Percentiles rank a stretch among this genome's conserved stretches.
These are phyloP conservation scores for Tryphoninae sp. DNA, from an alignment of 2,888 invertebrate genomes.

Conservation along the genomic window DNA sequence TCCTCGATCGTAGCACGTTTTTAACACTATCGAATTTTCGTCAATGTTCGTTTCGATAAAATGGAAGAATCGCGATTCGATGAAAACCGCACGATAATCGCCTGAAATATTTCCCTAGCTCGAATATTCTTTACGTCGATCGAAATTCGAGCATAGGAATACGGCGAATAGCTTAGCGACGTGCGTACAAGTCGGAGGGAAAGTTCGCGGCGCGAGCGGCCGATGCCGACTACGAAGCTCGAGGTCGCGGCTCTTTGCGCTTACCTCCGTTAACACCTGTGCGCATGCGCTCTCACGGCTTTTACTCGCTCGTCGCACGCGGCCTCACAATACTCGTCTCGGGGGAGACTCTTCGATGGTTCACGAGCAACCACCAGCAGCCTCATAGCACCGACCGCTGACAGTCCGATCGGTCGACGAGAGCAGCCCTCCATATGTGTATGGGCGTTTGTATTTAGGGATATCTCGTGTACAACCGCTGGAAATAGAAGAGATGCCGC, in stretches of 20 bases:
- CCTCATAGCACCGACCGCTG: not conserved
- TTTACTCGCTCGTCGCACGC: constrained; percentile 41
- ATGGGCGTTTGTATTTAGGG: too few species aligned
- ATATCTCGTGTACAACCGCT: too few species aligned
- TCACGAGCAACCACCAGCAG: constrained; percentile 63
- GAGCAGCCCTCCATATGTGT: not conserved
- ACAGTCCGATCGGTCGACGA: not conserved
- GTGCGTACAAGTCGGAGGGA: constrained; percentile 36
- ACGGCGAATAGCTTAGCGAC: not conserved
- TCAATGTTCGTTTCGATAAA: not conserved
- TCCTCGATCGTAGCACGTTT: not conserved
- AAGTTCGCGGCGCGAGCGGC: constrained; percentile 76
- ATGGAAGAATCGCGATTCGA: not conserved
- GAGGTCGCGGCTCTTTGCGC: constrained; percentile 71
- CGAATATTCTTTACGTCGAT: too few species aligned
- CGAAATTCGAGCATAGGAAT: too few species aligned
- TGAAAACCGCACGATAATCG: not conserved
- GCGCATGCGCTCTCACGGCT: constrained; percentile 72
- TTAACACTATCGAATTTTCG: not conserved
- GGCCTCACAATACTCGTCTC: constrained; percentile 5
- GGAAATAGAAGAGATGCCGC: too few species aligned
- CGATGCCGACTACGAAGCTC: constrained; percentile 78
- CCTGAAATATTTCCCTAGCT: not conserved
- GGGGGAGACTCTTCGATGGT: not conserved
- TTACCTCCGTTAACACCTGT: constrained; percentile 73